A percentile compares a stretch with the other conserved stretches of the same genome.
Conservation (phyloP, 2,113 vertebrate species). For the Ascaphus truei region DNA sequence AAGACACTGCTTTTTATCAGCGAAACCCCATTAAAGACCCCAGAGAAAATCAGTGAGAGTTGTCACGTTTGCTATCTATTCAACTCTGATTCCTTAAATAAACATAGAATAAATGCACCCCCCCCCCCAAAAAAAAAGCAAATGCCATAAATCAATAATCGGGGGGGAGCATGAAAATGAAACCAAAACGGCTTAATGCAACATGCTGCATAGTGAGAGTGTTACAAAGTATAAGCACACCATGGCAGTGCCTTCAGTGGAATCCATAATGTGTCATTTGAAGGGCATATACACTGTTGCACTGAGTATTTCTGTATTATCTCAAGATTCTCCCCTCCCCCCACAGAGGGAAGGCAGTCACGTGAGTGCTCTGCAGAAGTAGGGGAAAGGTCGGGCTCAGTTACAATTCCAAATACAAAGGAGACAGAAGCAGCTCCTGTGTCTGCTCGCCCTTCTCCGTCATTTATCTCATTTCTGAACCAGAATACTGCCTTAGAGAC, state of each 20-base stretch:
- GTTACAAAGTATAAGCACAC: neutral
- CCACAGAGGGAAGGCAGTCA: neutral
- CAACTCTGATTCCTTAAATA: too few species aligned
- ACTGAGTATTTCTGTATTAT: neutral
- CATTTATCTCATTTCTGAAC: neutral
- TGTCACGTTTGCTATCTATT: too few species aligned
- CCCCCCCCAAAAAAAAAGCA: neutral
- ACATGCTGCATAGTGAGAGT: neutral
- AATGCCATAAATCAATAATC: neutral
- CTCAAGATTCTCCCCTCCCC: neutral
- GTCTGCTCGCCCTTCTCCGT: neutral
- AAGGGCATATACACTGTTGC: constrained; percentile 6
- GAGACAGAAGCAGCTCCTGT: constrained; percentile 4
- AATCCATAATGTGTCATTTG: constrained; percentile 4
- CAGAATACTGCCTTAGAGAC: neutral
- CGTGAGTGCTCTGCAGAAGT: neutral
- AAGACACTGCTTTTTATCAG: too few species aligned
- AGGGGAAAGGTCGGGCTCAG: constrained; percentile 15
- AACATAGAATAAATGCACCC: too few species aligned
- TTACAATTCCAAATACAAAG: neutral
- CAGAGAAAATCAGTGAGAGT: too few species aligned
- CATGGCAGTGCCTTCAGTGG: neutral
- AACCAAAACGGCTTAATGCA: neutral
- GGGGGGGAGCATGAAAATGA: constrained; percentile 12
- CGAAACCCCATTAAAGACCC: too few species aligned